Conservation (phyloP, 2,888 invertebrate genomes). For the Petrophora chlorosata region DNA sequence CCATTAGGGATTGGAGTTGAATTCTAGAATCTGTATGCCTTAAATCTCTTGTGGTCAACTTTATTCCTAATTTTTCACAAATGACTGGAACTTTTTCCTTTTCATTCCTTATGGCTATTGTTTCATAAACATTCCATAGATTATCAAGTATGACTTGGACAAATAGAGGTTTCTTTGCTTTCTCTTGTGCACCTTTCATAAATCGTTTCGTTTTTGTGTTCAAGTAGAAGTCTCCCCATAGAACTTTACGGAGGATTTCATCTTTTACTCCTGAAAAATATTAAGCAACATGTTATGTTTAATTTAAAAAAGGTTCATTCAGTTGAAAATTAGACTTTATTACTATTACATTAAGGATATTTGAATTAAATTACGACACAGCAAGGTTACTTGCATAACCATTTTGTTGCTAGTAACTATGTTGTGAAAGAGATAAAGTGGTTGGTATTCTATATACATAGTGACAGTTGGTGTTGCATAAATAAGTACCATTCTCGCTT, state of each 20-base stretch:
- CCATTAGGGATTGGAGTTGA: constrained; percentile 91
- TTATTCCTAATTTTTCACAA: constrained; percentile 90
- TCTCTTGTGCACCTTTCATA: constrained; percentile 94
- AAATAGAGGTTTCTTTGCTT: constrained; percentile 96
- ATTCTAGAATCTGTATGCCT: constrained; percentile 90
- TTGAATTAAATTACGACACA: too few relatives aligned
- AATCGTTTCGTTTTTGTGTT: constrained; percentile 93
- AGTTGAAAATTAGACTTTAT: too few relatives aligned
- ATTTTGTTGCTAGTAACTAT: too few relatives aligned
- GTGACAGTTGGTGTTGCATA: not conserved
- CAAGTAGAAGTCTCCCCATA: constrained; percentile 98
- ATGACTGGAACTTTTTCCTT: constrained; percentile 88
- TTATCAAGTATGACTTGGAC: constrained; percentile 96
- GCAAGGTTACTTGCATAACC: too few relatives aligned
- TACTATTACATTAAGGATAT: too few relatives aligned
- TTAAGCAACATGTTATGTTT: not conserved
- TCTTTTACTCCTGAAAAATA: constrained; percentile 80
- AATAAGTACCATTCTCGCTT: not conserved
- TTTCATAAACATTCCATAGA: constrained; percentile 95
- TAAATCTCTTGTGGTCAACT: constrained; percentile 89
- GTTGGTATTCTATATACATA: not conserved
- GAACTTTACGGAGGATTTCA: constrained; percentile 88
- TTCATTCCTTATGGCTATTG: constrained; percentile 89
- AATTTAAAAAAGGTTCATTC: too few relatives aligned
- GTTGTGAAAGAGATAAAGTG: too few relatives aligned